Base-by-base conservation (phyloP, 2,797 vertebrate species). In the Gephyroberyx darwinii region DNA sequence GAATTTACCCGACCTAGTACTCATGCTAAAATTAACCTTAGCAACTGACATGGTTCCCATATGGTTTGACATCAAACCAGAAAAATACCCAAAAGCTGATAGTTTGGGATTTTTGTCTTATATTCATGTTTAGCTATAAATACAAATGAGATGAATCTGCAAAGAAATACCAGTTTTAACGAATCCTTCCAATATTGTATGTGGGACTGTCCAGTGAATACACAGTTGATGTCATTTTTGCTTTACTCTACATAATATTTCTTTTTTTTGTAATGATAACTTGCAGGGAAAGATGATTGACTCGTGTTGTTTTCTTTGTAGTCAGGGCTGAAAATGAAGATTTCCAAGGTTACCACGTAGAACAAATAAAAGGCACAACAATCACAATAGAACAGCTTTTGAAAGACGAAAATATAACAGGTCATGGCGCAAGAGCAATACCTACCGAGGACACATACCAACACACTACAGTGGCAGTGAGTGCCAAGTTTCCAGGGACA, bases 291-390 rank as follows among this genome's bases (percentile, higher is more conserved):
- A 57, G 22, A 0, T 80, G 53, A 79, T 14, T 80, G 58, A 85
- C 58, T 37, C 62, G 41, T 69, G 75, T 71, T 73, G 69, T 77
- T 84, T 22, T 66, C 51, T 84, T 69, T 61, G 33, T 64, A 79
- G 84, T 57, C 20, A 19, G 26, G 48, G 78, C 77, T 72, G 78
- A 74, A 75, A 80, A 78, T 65, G 67, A 81, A 71, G 54, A 82
- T 74, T 82, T 78, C 69, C 86, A 90, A 85, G 77, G 80, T 79
- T 69, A 86, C 66, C 20, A 52, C 51, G 53, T 52, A 53, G 71
- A 80, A 59, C 64, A 85, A 86, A 86, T 75, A 83, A 72, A 78
- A 87, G 70, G 59, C 79, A 75, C n/a, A 54, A 73, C 65, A 86
- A 80, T 85, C 79, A 84, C 53, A 73, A 85, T 81, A 76, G 77